These are phyloP conservation scores for Pandemis heparana DNA, from an alignment of 2,888 invertebrate species.

Conservation along the genomic window DNA sequence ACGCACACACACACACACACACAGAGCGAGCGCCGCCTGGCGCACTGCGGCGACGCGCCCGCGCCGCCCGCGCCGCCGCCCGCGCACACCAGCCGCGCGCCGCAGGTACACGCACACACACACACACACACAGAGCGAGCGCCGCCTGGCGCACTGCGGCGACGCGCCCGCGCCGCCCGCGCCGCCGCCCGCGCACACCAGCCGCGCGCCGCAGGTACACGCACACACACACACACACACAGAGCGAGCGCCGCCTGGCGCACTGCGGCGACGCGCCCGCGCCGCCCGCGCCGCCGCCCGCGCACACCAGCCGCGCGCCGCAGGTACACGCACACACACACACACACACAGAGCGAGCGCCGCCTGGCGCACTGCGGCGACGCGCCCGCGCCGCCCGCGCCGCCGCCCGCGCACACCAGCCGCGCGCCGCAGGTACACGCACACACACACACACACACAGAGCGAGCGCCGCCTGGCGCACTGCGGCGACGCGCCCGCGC, in stretches of 20 bases:
- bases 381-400: slow-evolving; percentile 67
- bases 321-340: too few relatives aligned
- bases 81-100: slow-evolving; percentile 53
- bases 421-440: slow-evolving; percentile 68
- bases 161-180: slow-evolving; percentile 73
- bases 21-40: too few relatives aligned
- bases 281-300: slow-evolving; percentile 52
- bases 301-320: slow-evolving; percentile 56
- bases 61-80: slow-evolving; percentile 57
- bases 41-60: slow-evolving; percentile 76
- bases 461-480: too few relatives aligned
- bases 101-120: too few relatives aligned
- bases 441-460: too few relatives aligned
- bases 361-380: too few relatives aligned
- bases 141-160: too few relatives aligned
- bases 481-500: slow-evolving; percentile 75
- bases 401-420: slow-evolving; percentile 54
- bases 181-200: slow-evolving; percentile 54
- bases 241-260: too few relatives aligned
- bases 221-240: too few relatives aligned
- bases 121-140: too few relatives aligned
- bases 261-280: slow-evolving; percentile 77
- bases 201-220: slow-evolving; percentile 66
- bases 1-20: too few relatives aligned
- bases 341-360: too few relatives aligned